Evolutionary conservation across 1,140 invertebrate species (phyloP).

Genomic region (Spodoptera frugiperda): DNA sequence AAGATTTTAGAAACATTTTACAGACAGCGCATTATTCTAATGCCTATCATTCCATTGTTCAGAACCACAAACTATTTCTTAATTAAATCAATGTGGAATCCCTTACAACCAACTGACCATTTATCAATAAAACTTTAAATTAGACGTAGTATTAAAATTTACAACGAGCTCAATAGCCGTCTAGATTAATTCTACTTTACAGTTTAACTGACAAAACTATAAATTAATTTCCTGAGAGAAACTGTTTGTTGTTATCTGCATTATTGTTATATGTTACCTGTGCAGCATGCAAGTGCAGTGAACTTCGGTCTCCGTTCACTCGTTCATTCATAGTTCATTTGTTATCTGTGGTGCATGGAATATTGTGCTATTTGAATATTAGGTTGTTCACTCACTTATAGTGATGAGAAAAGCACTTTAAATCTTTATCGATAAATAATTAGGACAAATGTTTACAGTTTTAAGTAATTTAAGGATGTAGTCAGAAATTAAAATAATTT

Average conservation of each 20-base stretch:
- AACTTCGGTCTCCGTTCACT: slow-evolving; percentile 64
- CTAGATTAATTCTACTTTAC: background rate
- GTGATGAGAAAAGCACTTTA: too few relatives aligned
- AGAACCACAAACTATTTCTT: too few relatives aligned
- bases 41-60: too few relatives aligned
- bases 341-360: slow-evolving; percentile 57
- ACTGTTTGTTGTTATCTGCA: background rate
- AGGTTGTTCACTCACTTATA: background rate
- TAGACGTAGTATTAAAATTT: background rate
- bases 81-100: too few relatives aligned
- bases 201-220: background rate
- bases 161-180: background rate
- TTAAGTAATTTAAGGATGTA: too few relatives aligned
- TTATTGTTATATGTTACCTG: slow-evolving; percentile 14
- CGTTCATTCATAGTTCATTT: slow-evolving; percentile 68
- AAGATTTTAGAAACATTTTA: too few relatives aligned
- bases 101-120: too few relatives aligned
- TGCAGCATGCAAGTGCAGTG: slow-evolving; percentile 57
- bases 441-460: too few relatives aligned
- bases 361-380: slow-evolving; percentile 28
- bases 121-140: too few relatives aligned
- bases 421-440: too few relatives aligned
- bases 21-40: too few relatives aligned
- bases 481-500: too few relatives aligned
- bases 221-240: slow-evolving; percentile 20